These are phyloP conservation scores for Cairina moschata DNA, from an alignment of 2,113 vertebrate species.

Conservation along the genomic window DNA sequence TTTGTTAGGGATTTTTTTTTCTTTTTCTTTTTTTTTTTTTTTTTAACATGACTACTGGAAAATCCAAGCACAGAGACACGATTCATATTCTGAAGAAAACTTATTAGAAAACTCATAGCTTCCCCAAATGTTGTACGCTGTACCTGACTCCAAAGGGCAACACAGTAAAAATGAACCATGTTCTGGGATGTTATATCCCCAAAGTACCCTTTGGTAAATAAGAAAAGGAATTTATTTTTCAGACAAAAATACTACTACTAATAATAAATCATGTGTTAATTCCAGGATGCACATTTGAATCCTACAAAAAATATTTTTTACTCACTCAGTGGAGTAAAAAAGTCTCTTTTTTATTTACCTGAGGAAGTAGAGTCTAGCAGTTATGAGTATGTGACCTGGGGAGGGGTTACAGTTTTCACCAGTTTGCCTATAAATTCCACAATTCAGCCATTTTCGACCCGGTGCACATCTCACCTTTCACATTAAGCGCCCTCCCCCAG, in stretches of 20 bases:
- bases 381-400: not conserved
- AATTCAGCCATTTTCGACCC: not conserved
- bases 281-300: not conserved
- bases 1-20: not conserved
- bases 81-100: not conserved
- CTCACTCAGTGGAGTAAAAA: not conserved
- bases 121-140: not conserved
- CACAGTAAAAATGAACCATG: not conserved
- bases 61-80: not conserved
- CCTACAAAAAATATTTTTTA: not conserved
- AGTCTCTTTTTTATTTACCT: not conserved
- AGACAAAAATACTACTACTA: not conserved
- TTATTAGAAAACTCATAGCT: not conserved
- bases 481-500: not conserved
- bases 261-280: not conserved
- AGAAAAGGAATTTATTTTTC: not conserved
- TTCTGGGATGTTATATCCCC: not conserved
- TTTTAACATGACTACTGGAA: not conserved
- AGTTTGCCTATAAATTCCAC: not conserved
- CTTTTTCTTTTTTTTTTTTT: not conserved
- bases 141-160: not conserved
- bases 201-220: not conserved
- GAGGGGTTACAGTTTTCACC: not conserved
- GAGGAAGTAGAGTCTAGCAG: not conserved
- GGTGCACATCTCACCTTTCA: not conserved